phyloP scores from a whole-genome alignment of 2,797 vertebrate genomes.

The Pipistrellus kuhlii region DNA sequence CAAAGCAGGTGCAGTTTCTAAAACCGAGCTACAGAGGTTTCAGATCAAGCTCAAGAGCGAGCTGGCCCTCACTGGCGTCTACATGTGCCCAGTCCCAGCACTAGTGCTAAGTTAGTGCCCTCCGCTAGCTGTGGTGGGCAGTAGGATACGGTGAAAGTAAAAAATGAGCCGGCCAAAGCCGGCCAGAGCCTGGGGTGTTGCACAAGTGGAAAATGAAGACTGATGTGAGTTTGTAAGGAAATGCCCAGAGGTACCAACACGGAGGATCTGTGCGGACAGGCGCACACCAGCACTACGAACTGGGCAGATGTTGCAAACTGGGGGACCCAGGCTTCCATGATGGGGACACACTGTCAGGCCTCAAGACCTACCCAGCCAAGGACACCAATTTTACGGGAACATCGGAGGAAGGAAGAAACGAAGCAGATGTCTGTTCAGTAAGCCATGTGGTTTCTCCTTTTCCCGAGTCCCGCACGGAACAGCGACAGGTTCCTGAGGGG shows the following conservation, averaged over 20 bases:
- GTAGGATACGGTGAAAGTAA: neutral
- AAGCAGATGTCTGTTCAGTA: neutral
- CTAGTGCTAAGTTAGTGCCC: conserved; percentile 93
- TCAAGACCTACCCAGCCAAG: neutral
- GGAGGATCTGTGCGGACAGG: neutral
- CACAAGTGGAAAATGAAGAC: neutral
- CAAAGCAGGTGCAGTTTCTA: conserved; percentile 90
- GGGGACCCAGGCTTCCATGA: neutral
- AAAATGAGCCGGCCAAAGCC: neutral
- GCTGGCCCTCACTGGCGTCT: conserved; percentile 93
- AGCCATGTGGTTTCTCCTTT: too few species aligned
- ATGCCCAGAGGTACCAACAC: neutral
- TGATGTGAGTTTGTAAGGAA: neutral
- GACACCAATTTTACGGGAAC: neutral
- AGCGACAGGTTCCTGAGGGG: too few species aligned
- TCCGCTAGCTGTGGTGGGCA: conserved; percentile 43
- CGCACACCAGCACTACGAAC: neutral
- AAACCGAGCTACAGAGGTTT: conserved; percentile 95
- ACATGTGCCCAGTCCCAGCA: conserved; percentile 96
- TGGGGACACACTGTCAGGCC: too few species aligned
- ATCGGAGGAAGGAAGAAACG: neutral
- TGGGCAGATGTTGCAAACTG: neutral
- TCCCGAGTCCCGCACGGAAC: too few species aligned
- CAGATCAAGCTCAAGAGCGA: conserved; percentile 97
- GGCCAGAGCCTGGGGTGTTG: neutral